phyloP scores from a whole-genome alignment of 2,113 vertebrate species.

The Bungarus multicinctus region DNA sequence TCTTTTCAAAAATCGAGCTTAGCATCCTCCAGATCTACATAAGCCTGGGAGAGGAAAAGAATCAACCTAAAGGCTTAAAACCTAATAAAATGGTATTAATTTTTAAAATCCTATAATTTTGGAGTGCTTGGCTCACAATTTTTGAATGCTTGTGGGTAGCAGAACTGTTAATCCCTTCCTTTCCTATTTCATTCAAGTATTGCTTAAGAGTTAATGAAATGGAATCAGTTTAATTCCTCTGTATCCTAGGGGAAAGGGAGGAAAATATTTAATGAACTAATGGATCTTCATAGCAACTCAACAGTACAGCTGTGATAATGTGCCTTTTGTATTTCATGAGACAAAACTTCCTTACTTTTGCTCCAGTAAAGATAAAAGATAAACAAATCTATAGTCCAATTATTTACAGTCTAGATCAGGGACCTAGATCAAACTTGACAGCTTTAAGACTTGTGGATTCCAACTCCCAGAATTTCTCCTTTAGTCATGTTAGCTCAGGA shows the following conservation, averaged over 20 bases:
- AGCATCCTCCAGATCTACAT: neutral
- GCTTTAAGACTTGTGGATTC: too few relatives aligned
- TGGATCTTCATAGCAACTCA: neutral
- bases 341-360: neutral
- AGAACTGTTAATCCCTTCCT: neutral
- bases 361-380: neutral
- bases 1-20: neutral
- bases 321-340: neutral
- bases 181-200: neutral
- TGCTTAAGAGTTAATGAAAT: constrained; percentile 13
- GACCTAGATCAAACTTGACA: too few relatives aligned
- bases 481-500: too few relatives aligned
- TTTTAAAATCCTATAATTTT: constrained; percentile 25
- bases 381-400: neutral
- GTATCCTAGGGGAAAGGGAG: neutral
- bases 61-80: constrained; percentile 1
- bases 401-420: neutral
- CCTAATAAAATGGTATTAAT: constrained; percentile 21
- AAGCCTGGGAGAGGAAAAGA: neutral
- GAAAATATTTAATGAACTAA: constrained; percentile 1
- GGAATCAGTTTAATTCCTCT: constrained; percentile 10
- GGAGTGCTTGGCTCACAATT: neutral
- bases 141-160: constrained; percentile 2
- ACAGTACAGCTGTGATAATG: neutral
- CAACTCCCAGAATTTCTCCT: too few relatives aligned